A percentile compares a stretch with the other conserved stretches of the same genome.
Conservation (phyloP, 2,113 vertebrate genomes). For the Eurypyga helias region DNA sequence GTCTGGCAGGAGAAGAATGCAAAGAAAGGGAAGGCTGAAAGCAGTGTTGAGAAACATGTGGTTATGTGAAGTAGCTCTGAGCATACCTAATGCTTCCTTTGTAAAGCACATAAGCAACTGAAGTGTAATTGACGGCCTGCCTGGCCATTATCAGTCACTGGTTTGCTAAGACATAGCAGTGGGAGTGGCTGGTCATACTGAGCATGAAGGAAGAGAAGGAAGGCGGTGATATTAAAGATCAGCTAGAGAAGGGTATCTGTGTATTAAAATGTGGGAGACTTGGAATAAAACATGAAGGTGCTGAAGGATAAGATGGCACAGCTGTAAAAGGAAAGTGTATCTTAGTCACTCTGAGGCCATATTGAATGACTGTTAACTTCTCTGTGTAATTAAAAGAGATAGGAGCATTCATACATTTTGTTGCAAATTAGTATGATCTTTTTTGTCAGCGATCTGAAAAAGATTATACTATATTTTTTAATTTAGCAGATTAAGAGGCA, state of each 20-base stretch:
- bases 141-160: neutral
- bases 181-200: neutral
- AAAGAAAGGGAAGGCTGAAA: neutral
- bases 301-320: neutral
- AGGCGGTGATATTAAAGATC: neutral
- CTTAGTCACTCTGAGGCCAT: conserved; percentile 37
- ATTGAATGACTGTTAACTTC: conserved; percentile 67
- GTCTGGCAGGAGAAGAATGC: neutral
- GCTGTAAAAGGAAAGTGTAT: neutral
- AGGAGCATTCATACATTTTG: conserved; percentile 69
- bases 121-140: neutral
- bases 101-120: neutral
- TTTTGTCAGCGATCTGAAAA: conserved; percentile 77
- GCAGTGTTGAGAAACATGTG: fast-evolving
- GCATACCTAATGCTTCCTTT: neutral
- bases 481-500: conserved; percentile 83
- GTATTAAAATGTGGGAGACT: neutral
- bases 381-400: conserved; percentile 73
- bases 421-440: conserved; percentile 77
- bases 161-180: neutral
- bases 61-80: neutral
- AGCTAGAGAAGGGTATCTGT: neutral
- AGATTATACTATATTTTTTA: conserved; percentile 80
- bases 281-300: neutral
- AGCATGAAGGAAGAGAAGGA: neutral